phyloP scores from a whole-genome alignment of 2,113 vertebrate species.

The Acrocephalus arundinaceus region DNA sequence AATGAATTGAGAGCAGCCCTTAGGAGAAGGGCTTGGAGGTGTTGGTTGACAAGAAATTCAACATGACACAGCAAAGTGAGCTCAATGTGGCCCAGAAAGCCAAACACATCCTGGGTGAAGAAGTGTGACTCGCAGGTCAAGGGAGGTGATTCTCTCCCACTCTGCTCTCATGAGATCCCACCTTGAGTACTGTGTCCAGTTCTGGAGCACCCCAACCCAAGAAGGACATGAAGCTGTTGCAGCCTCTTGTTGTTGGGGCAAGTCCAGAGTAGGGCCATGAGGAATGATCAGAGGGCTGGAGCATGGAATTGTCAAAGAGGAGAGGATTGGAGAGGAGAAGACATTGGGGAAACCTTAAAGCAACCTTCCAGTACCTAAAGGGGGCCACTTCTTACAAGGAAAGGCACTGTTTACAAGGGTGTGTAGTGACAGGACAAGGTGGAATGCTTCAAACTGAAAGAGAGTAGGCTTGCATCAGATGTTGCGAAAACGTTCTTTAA shows the following conservation, averaged over 20 bases:
- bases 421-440: background rate
- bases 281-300: background rate
- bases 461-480: background rate
- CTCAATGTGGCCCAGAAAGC: background rate
- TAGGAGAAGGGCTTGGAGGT: background rate
- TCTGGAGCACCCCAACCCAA: background rate
- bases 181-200: background rate
- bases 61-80: background rate
- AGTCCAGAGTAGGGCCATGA: background rate
- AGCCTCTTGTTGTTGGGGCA: background rate
- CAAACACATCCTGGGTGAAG: background rate
- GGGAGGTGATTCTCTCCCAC: background rate
- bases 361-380: background rate
- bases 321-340: background rate
- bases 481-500: background rate
- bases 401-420: background rate
- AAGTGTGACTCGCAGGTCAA: background rate
- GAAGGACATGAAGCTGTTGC: background rate
- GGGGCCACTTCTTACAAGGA: background rate
- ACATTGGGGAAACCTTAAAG: background rate
- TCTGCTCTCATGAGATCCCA: fast-evolving
- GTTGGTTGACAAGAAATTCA: background rate
- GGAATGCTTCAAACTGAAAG: background rate
- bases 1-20: background rate
- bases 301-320: background rate